Percentiles rank a stretch among this genome's conserved stretches.
Evolutionary conservation across 2,797 vertebrate species (phyloP).

Genomic region (Peromyscus aztecus): DNA sequence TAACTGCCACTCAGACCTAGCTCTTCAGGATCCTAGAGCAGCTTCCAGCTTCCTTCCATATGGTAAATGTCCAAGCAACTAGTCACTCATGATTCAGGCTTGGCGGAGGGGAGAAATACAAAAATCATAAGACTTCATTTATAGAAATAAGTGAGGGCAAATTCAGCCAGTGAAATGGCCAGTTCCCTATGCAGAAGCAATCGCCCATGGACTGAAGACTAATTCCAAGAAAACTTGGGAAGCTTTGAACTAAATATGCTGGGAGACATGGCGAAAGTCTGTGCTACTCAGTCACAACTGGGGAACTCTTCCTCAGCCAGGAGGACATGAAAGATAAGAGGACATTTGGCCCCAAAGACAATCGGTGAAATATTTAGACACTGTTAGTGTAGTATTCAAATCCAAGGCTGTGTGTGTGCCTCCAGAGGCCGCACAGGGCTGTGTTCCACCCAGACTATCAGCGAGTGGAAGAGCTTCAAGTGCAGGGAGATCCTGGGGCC

Average conservation of each 20-base stretch:
- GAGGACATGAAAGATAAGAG: background rate
- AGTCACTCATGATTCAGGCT: background rate
- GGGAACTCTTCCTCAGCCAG: background rate
- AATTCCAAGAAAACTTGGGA: background rate
- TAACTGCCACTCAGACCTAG: background rate
- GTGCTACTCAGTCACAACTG: background rate
- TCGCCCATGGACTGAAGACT: background rate
- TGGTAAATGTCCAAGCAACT: background rate
- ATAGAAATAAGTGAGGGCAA: background rate
- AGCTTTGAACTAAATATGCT: background rate
- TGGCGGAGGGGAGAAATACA: background rate
- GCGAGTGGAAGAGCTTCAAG: too few relatives aligned
- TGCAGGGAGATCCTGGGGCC: background rate
- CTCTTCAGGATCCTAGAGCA: background rate
- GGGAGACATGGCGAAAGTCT: too few relatives aligned
- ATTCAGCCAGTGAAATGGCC: background rate
- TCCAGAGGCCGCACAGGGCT: background rate
- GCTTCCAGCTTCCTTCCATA: background rate
- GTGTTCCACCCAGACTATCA: background rate
- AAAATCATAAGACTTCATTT: background rate
- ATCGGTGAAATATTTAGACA: background rate
- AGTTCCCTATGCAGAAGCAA: background rate
- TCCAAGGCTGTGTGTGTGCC: background rate
- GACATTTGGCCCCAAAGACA: background rate
- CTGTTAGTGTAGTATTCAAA: background rate